Conservation (phyloP, 2,888 invertebrate species). For the Xestia ashworthii region DNA sequence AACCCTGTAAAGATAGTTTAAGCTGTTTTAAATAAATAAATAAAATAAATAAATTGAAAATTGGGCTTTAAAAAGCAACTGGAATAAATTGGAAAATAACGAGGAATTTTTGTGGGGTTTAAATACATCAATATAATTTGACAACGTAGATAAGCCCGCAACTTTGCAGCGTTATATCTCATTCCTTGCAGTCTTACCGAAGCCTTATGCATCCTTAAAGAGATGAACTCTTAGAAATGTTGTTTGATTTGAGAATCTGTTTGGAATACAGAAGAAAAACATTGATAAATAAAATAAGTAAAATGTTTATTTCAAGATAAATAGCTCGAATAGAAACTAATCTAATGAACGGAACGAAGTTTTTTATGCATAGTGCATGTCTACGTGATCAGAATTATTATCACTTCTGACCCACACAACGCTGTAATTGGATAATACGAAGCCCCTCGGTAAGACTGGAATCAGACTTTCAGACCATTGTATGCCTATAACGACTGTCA, state of each 20-base stretch:
- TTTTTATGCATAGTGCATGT: not conserved
- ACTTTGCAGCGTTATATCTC: not conserved
- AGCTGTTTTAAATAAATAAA: too few species aligned
- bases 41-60: too few species aligned
- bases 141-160: not conserved
- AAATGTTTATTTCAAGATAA: conserved; percentile 17
- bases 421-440: not conserved
- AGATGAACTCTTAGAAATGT: conserved; percentile 23
- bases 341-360: conserved; percentile 2
- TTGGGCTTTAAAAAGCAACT: not conserved
- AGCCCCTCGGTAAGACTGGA: not conserved
- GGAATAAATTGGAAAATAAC: not conserved
- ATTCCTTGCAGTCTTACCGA: not conserved
- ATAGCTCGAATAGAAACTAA: not conserved
- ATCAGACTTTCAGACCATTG: not conserved
- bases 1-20: too few species aligned
- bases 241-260: conserved; percentile 23
- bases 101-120: not conserved
- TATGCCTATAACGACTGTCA: not conserved
- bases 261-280: conserved; percentile 26
- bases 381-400: not conserved
- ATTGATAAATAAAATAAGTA: conserved; percentile 19
- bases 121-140: not conserved
- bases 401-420: not conserved
- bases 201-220: conserved; percentile 1